phyloP scores from a whole-genome alignment of 2,113 vertebrate species.

The Istiophorus platypterus region DNA sequence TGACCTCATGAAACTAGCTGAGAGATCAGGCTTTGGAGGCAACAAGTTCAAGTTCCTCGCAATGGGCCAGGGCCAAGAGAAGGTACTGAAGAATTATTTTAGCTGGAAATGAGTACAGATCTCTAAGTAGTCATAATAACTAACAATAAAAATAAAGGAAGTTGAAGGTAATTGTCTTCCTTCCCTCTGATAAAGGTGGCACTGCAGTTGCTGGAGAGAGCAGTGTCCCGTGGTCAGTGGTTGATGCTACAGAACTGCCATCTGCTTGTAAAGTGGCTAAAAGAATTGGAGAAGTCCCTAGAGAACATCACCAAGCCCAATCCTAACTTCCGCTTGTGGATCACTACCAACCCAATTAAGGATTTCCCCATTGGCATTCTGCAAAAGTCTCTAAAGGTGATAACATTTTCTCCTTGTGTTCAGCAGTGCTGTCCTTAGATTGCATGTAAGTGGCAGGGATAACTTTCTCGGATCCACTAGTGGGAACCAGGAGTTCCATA shows the following conservation, averaged over 20 bases:
- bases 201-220: slow-evolving; percentile 89
- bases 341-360: slow-evolving; percentile 93
- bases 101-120: background rate
- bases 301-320: slow-evolving; percentile 91
- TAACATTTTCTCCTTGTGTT: slow-evolving; percentile 14
- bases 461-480: background rate
- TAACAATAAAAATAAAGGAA: background rate
- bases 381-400: slow-evolving; percentile 95
- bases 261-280: slow-evolving; percentile 93
- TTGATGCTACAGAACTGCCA: slow-evolving; percentile 98
- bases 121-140: background rate
- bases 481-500: background rate
- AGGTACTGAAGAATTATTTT: slow-evolving; percentile 80
- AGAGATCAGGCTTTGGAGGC: slow-evolving; percentile 88
- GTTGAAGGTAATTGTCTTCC: background rate
- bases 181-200: slow-evolving; percentile 85
- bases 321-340: slow-evolving; percentile 94
- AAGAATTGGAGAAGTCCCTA: slow-evolving; percentile 92
- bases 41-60: slow-evolving; percentile 93
- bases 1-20: slow-evolving; percentile 94
- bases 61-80: slow-evolving; percentile 98
- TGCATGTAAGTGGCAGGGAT: background rate
- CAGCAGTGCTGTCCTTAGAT: background rate
- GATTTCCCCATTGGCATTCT: slow-evolving; percentile 95
- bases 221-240: slow-evolving; percentile 89